Base-by-base conservation (phyloP, 2,113 vertebrate genomes). In the Vidua chalybeata region DNA sequence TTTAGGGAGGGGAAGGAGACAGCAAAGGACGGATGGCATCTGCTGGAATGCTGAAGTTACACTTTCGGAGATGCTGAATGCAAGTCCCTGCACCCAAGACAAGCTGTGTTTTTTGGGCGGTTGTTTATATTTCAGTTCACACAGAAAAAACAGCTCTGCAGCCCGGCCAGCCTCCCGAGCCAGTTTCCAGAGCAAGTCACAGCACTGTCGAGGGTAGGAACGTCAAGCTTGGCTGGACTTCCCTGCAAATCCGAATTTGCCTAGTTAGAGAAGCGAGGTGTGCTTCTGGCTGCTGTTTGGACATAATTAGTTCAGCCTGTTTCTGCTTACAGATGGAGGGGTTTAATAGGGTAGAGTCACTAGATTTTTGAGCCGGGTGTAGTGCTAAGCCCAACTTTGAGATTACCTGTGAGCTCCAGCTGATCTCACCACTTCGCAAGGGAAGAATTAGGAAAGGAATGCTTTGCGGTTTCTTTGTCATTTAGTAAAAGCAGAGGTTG, bases 391-490 rank as follows among this genome's bases (percentile, higher is more conserved):
- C 93, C 94, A 96, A 95, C 97, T 97, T 27, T 39, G 84, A 91
- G 88, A 94, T 97, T 97, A 98, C 98, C 98, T 98, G 96, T 69
- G 81, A 95, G 96, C 93, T 96, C 89, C 85, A 45, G 89, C 93
- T 48, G 59, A 88, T 94, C 96, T 93, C 87, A 54, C 95, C 90
- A 5, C 96, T 95, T 96, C 2, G 85, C 90, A 66, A 87, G 95
- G 94, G 94, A 79, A 77, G 97, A 97, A 97, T 97, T 95, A 96
- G 97, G 97, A 93, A 86, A 97, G 97, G 97, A 96, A 97, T 97
- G 97, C 97, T 96, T 81, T 97, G 98, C 87, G 97, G 98, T 97
- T 98, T 97, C 98, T 97, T 98, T 98, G 98, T 98, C 97, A 39
- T 97, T 97, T 97, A 90, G 96, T 76, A 95, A 95, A 97, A 97